Evolutionary conservation across 1,140 invertebrate species (phyloP).

Genomic region (Diabrotica virgifera): DNA sequence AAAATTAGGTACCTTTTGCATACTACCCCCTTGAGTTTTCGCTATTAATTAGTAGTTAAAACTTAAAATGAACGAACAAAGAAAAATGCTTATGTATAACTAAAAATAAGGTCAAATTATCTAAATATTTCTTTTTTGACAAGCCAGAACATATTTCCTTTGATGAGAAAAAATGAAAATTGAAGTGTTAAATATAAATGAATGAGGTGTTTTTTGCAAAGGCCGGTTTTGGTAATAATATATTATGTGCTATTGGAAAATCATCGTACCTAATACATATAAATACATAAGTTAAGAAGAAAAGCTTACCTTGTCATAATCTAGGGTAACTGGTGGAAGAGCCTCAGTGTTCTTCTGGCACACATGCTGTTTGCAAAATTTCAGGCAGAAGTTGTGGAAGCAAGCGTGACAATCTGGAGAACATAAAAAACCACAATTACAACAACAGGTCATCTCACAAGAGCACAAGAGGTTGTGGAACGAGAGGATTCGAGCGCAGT

Average conservation of each 20-base stretch:
- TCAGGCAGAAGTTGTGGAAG: conserved; percentile 62
- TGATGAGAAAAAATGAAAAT: too few relatives aligned
- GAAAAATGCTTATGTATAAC: too few relatives aligned
- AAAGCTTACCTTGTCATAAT: conserved; percentile 39
- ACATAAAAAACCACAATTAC: conserved; percentile 61
- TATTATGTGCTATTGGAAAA: neutral
- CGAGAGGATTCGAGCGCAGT: conserved; percentile 54
- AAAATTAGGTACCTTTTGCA: too few relatives aligned
- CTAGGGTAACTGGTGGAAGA: conserved; percentile 53
- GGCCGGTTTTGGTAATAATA: neutral
- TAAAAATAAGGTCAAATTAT: too few relatives aligned
- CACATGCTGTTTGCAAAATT: conserved; percentile 54
- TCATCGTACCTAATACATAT: too few relatives aligned
- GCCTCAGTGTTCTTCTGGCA: conserved; percentile 58
- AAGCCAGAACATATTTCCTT: too few relatives aligned
- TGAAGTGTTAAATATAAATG: too few relatives aligned
- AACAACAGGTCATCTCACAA: conserved; percentile 55
- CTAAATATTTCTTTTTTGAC: too few relatives aligned
- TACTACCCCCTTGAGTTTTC: too few relatives aligned
- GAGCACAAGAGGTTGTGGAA: conserved; percentile 56
- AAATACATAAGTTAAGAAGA: neutral
- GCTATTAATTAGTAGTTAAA: too few relatives aligned
- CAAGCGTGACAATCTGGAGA: conserved; percentile 65
- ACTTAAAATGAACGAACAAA: too few relatives aligned
- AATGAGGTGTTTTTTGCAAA: neutral